Evolutionary conservation across 2,797 vertebrate species (phyloP).

Genomic region (Chaunax sp.): DNA sequence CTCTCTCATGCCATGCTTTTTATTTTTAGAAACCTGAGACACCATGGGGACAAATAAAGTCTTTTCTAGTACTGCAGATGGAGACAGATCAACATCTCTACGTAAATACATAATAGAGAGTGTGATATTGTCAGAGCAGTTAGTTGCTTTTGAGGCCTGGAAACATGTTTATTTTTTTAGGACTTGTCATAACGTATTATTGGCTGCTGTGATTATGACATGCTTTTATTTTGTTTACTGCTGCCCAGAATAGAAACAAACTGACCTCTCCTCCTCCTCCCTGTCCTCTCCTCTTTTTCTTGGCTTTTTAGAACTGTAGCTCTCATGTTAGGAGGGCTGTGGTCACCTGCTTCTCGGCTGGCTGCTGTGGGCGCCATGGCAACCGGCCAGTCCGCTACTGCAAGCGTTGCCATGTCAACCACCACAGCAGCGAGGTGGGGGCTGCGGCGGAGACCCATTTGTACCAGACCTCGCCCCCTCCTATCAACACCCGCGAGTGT

Average conservation of each 20-base stretch:
- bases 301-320: constrained; percentile 92
- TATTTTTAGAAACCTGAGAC: constrained; percentile 82
- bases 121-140: constrained; percentile 10
- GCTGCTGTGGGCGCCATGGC: constrained; percentile 97
- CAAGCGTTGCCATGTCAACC: constrained; percentile 98
- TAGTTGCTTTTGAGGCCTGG: constrained; percentile 15
- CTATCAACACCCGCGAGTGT: constrained; percentile 97
- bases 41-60: constrained; percentile 50
- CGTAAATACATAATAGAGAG: constrained; percentile 6
- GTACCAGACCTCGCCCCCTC: constrained; percentile 98
- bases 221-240: constrained; percentile 35
- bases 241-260: constrained; percentile 42
- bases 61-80: constrained; percentile 44
- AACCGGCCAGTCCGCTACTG: constrained; percentile 98
- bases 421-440: constrained; percentile 96
- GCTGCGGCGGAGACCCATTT: constrained; percentile 94
- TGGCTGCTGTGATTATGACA: constrained; percentile 25
- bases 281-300: constrained; percentile 15
- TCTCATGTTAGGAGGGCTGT: constrained; percentile 97
- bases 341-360: constrained; percentile 98
- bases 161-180: constrained; percentile 53
- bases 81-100: constrained; percentile 35
- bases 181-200: constrained; percentile 26
- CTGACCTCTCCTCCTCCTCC: constrained; percentile 13
- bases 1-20: constrained; percentile 72